Evolutionary conservation across 2,797 vertebrate species (phyloP).

Genomic region (Okamejei kenojei): DNA sequence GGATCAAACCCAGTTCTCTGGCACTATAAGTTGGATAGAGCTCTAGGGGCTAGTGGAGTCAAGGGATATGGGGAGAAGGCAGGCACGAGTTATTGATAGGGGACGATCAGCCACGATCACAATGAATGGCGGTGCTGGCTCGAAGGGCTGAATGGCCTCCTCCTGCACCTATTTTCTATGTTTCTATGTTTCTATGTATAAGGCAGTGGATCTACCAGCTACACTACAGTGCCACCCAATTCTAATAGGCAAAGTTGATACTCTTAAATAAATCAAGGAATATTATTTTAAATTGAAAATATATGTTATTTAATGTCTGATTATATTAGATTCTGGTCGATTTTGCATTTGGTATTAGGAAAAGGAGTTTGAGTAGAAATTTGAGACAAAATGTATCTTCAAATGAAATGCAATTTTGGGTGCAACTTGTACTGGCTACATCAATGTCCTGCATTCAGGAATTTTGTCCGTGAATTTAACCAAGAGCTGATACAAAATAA

Average conservation of each 20-base stretch:
- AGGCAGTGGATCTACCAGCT: too few relatives aligned
- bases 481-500: not conserved
- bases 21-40: too few relatives aligned
- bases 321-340: not conserved
- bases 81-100: too few relatives aligned
- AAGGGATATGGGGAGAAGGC: too few relatives aligned
- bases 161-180: too few relatives aligned
- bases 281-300: not conserved
- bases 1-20: too few relatives aligned
- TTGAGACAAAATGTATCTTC: not conserved
- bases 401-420: not conserved
- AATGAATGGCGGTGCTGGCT: too few relatives aligned
- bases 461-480: not conserved
- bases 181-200: too few relatives aligned
- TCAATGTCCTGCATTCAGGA: not conserved
- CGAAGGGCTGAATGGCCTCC: too few relatives aligned
- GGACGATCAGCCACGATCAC: too few relatives aligned
- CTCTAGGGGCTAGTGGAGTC: too few relatives aligned
- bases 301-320: not conserved
- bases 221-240: too few relatives aligned
- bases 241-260: not conserved
- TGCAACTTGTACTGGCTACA: not conserved
- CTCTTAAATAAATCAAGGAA: not conserved
- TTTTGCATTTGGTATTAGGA: not conserved
- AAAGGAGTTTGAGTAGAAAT: not conserved